Evolutionary conservation across 2,888 invertebrate genomes (phyloP), one percentile per base, ranked within the genome.

Genomic region (Aricia artaxerxes): DNA sequence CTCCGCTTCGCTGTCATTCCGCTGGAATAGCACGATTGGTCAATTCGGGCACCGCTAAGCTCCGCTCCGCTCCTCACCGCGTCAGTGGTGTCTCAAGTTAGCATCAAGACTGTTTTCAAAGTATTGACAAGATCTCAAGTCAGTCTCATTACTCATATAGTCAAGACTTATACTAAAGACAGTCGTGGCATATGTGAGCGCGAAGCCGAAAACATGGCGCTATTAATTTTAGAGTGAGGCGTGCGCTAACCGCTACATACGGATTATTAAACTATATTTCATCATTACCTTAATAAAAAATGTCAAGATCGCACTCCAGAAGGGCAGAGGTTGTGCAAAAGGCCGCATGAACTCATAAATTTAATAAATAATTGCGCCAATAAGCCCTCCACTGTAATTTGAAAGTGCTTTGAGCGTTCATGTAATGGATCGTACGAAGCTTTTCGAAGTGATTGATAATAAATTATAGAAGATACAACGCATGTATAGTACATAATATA

Each of bases 221-320:
- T 75, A 69, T 69, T 35, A 57, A 76, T 76, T 76, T 76, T 57
- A 76, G 76, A 76, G 35, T 69, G 61, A 40, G 64, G 79, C 13
- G 44, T 44, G 73, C 75, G 79, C 76, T 79, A 60, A 64, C 79
- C 60, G 79, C 79, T 77, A 31, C 78, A 76, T 57, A 69, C 77
- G 81, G 61, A 81, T 81, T 79, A 79, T 82, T 80, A 79, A 80
- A 79, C 78, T 79, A 81, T 85, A 84, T 90, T 90, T 85, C 88
- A 85, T 87, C 88, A 89, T 83, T 77, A 78, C 80, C 80, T 84
- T 86, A 85, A 88, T 88, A 90, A 81, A 81, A 83, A 84, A 84
- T 90, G 90, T 91, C 91, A 91, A 90, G 90, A 89, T 84, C 90
- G 86, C 85, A 86, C 76, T 24, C 83, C 82, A 84, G 91, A 92